A percentile compares a stretch with the other conserved stretches of the same genome.
These are phyloP conservation scores for Macquaria ambigua DNA, from an alignment of 2,113 vertebrate genomes.

Conservation along the genomic window DNA sequence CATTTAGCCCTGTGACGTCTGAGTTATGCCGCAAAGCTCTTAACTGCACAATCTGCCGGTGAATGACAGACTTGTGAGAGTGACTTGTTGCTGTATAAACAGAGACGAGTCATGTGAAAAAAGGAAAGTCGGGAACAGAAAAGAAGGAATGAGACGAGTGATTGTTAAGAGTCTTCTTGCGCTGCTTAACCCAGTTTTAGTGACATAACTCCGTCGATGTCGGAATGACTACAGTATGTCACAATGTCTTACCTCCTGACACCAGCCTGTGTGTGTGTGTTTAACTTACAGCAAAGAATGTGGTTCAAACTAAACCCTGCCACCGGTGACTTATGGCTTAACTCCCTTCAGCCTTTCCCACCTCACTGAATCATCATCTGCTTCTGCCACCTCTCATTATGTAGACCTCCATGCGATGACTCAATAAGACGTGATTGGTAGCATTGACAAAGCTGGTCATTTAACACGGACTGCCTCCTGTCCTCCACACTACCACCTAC, in stretches of 20 bases:
- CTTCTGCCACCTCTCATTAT: conserved; percentile 12
- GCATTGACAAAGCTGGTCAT: not conserved
- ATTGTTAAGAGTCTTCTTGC: conserved; percentile 52
- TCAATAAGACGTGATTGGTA: conserved; percentile 3
- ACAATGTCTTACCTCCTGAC: conserved; percentile 41
- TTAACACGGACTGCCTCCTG: not conserved
- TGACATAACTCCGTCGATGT: conserved; percentile 40
- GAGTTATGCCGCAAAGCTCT: conserved; percentile 54
- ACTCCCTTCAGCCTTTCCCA: conserved; percentile 25
- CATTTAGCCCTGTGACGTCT: conserved; percentile 58
- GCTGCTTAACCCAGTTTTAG: conserved; percentile 59
- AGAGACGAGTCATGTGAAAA: conserved; percentile 70
- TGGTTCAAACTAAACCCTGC: conserved; percentile 7
- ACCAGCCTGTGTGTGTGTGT: conserved; percentile 13
- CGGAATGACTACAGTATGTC: conserved; percentile 51
- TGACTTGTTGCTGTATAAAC: conserved; percentile 78
- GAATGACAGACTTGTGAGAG: conserved; percentile 58
- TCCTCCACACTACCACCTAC: not conserved
- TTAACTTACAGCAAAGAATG: conserved; percentile 4
- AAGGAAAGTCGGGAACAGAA: conserved; percentile 54
- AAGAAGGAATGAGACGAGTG: conserved; percentile 59
- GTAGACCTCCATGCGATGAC: not conserved
- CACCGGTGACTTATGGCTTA: conserved; percentile 21
- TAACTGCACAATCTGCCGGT: conserved; percentile 42
- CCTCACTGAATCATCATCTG: conserved; percentile 32